These are phyloP conservation scores for Cephalotes varians DNA, from an alignment of 2,888 invertebrate genomes.

Conservation along the genomic window DNA sequence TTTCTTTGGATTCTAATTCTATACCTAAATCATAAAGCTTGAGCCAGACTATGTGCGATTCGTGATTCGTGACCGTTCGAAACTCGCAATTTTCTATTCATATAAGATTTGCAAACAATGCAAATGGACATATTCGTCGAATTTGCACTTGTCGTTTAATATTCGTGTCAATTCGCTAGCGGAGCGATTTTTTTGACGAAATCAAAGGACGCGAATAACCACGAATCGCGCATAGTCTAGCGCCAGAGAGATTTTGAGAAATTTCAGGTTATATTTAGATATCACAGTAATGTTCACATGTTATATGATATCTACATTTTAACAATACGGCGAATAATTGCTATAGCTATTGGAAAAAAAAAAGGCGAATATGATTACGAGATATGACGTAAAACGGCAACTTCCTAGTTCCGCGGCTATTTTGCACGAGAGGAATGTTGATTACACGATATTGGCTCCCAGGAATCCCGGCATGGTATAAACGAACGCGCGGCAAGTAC, in stretches of 20 bases:
- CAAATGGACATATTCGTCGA: too few relatives aligned
- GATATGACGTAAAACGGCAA: slow-evolving; percentile 56
- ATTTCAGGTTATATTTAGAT: not conserved
- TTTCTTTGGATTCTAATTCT: not conserved
- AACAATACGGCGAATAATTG: not conserved
- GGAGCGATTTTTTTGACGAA: too few relatives aligned
- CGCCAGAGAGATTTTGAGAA: too few relatives aligned
- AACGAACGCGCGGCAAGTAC: slow-evolving; percentile 61
- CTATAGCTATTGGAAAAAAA: slow-evolving; percentile 4
- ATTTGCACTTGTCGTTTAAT: too few relatives aligned
- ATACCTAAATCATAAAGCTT: not conserved
- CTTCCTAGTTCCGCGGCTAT: slow-evolving; percentile 63
- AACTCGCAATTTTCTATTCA: too few relatives aligned
- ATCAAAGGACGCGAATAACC: too few relatives aligned
- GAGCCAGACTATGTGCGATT: too few relatives aligned
- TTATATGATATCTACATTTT: not conserved
- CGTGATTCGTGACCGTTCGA: too few relatives aligned
- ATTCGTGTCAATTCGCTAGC: too few relatives aligned
- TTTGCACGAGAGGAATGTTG: slow-evolving; percentile 66
- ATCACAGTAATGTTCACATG: not conserved
- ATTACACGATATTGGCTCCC: slow-evolving; percentile 67
- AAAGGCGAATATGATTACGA: slow-evolving; percentile 47
- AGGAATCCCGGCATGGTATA: slow-evolving; percentile 54
- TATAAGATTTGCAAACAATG: too few relatives aligned
- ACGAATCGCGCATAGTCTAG: too few relatives aligned